Percentiles rank a stretch among this genome's conserved stretches.
Conservation (phyloP, 2,113 vertebrate species). For the Psephotus haematonotus region DNA sequence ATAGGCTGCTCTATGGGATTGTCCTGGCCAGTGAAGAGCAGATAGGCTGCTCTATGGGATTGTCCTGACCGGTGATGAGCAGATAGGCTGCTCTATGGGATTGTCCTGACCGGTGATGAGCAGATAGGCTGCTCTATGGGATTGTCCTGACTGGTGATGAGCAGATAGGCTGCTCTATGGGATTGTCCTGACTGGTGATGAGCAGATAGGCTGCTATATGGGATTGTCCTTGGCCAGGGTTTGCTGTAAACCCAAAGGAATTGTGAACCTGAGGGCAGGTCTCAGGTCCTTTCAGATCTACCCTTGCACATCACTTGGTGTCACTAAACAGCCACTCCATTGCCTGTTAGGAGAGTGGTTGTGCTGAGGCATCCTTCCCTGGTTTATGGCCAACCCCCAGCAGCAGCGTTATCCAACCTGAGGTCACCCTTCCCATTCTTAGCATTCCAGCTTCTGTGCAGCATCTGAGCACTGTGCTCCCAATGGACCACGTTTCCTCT, state of each 20-base stretch:
- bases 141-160: background rate
- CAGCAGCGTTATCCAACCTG: fast-evolving
- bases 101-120: background rate
- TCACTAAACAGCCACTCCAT: fast-evolving
- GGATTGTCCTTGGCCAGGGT: background rate
- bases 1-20: fast-evolving
- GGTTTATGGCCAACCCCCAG: fast-evolving
- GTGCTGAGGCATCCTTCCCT: background rate
- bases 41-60: no score
- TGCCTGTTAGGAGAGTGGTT: background rate
- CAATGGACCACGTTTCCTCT: background rate
- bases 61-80: no score
- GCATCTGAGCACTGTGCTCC: fast-evolving
- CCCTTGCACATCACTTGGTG: background rate
- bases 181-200: background rate
- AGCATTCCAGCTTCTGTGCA: background rate
- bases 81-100: fast-evolving
- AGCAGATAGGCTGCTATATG: background rate
- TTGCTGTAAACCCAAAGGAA: background rate
- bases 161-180: background rate
- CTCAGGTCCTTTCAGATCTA: background rate
- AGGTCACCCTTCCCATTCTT: background rate
- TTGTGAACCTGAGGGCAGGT: background rate
- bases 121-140: background rate
- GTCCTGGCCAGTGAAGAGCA: background rate